Evolutionary conservation across 2,888 invertebrate genomes (phyloP), one percentile per base, ranked within the genome.

Genomic region (Cephus spinipes): DNA sequence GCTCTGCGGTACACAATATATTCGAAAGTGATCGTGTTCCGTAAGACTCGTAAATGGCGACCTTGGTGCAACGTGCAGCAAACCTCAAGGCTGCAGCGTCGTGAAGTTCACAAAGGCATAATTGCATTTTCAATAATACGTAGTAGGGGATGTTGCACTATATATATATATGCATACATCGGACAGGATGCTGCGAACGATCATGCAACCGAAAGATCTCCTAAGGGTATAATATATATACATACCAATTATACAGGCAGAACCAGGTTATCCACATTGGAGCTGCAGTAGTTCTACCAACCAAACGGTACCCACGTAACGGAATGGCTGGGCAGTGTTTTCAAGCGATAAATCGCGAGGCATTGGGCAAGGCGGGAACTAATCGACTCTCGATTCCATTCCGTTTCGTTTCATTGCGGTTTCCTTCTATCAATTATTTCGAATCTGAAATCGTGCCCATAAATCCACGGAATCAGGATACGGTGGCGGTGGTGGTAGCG

Each of bases 341-440:
- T 81, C 79, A 74, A 78, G 77, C 79, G 82, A 81, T 86, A 85
- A 86, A 85, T 86, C 85, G 78, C 77, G 79, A 77, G 12, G 80
- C 77, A 80, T 80, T 80, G 80, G 80, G 81, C 77, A 80, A 81
- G 80, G 79, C 81, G 80, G 81, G 79, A 80, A 81, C 79, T 79
- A 80, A 77, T 81, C 81, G 81, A 74, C 73, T 34, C 76, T 76
- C 76, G 79, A 81, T 79, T 77, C 76, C 81, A 78, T 79, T 81
- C 78, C 75, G 74, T 79, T 80, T 77, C 75, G 78, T 73, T 80
- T 80, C 79, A 71, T 80, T 79, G 71, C 76, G 73, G 78, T 81
- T 81, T 85, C 85, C 87, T 83, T 84, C 84, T 87, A 86, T 86
- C 86, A 84, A 87, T 88, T 86, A 87, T 86, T 86, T 85, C 85